Conservation (phyloP, 2,888 invertebrate genomes). For the Scaptomyza reducta region DNA sequence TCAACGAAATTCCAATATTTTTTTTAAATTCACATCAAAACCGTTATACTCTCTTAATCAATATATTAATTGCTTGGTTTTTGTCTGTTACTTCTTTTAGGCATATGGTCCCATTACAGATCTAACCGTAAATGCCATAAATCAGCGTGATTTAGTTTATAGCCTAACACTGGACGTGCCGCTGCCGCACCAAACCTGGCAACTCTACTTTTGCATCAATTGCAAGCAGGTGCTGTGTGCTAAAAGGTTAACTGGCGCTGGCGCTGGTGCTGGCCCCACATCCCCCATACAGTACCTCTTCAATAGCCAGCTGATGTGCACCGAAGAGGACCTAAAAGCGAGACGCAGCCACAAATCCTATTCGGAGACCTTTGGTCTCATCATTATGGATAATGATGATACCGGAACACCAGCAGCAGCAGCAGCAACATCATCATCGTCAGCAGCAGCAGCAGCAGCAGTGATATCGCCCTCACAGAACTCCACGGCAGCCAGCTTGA, state of each 20-base stretch:
- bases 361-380: conserved; percentile 89
- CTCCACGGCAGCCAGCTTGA: conserved; percentile 41
- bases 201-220: conserved; percentile 81
- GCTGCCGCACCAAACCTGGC: conserved; percentile 66
- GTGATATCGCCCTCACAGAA: conserved; percentile 73
- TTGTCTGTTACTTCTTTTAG: conserved; percentile 50
- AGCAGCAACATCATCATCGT: conserved; percentile 82
- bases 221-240: conserved; percentile 82
- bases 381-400: conserved; percentile 85
- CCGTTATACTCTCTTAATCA: too few relatives aligned
- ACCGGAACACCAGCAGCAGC: conserved; percentile 1
- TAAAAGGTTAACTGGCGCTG: conserved; percentile 50
- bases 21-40: too few relatives aligned
- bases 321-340: conserved; percentile 86
- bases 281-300: conserved; percentile 70
- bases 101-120: conserved; percentile 80
- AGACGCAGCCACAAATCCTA: conserved; percentile 88
- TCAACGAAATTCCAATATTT: too few relatives aligned
- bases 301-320: conserved; percentile 83
- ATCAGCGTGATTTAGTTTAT: conserved; percentile 78
- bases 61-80: too few relatives aligned
- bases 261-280: conserved; percentile 29
- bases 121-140: conserved; percentile 74
- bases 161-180: conserved; percentile 66
- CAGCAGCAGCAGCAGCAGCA: not conserved